These are phyloP conservation scores for Scaptomyza reducta DNA, from an alignment of 2,888 invertebrate genomes.

Conservation along the genomic window DNA sequence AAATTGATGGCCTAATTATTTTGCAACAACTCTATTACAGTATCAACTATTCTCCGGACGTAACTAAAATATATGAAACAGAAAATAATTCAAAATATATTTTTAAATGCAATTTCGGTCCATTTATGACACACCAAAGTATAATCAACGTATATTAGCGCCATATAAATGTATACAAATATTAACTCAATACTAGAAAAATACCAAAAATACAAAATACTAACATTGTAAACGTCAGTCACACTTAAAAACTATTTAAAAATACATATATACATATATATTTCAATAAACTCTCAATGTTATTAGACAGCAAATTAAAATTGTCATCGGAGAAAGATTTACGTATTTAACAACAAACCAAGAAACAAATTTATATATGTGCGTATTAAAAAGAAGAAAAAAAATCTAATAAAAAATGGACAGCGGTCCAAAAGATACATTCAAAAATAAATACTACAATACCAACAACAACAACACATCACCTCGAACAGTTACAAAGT, in stretches of 20 bases:
- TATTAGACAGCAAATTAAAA: slow-evolving; percentile 58
- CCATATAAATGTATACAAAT: slow-evolving; percentile 48
- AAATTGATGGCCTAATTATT: slow-evolving; percentile 77
- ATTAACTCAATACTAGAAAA: slow-evolving; percentile 31
- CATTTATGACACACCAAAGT: slow-evolving; percentile 69
- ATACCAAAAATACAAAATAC: slow-evolving; percentile 3
- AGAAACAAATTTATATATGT: slow-evolving; percentile 47
- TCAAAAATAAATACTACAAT: slow-evolving; percentile 10
- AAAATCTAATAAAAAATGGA: slow-evolving; percentile 40
- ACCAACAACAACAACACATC: slow-evolving; percentile 8
- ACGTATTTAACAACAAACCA: slow-evolving; percentile 19
- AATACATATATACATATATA: slow-evolving; percentile 43
- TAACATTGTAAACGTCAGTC: slow-evolving; percentile 32
- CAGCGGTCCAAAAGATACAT: slow-evolving; percentile 21
- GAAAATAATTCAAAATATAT: slow-evolving; percentile 55
- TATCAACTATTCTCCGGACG: slow-evolving; percentile 89
- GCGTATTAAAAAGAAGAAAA: slow-evolving; percentile 17
- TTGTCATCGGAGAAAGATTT: slow-evolving; percentile 50
- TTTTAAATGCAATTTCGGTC: slow-evolving; percentile 76
- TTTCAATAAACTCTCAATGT: slow-evolving; percentile 67
- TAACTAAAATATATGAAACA: slow-evolving; percentile 84
- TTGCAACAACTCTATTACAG: slow-evolving; percentile 86
- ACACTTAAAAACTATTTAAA: background rate
- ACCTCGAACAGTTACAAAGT: slow-evolving; percentile 10
- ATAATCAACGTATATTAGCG: slow-evolving; percentile 66